Conservation (phyloP, 2,113 vertebrate genomes). For the Trinectes maculatus region DNA sequence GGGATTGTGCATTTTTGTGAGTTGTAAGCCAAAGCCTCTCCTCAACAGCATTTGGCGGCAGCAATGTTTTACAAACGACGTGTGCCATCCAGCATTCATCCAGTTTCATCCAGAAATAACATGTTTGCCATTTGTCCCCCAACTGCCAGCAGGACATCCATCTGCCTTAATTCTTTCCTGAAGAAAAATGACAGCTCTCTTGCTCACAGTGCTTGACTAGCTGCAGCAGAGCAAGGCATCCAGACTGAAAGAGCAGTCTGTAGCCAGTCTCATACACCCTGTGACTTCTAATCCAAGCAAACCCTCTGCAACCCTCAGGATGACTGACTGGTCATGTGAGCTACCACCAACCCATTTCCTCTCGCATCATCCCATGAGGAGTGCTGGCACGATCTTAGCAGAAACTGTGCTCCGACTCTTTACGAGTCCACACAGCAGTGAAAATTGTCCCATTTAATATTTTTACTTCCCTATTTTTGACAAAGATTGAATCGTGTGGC, state of each 20-base stretch:
- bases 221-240: constrained; percentile 6
- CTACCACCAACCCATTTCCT: constrained; percentile 54
- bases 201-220: constrained; percentile 11
- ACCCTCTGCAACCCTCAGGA: constrained; percentile 39
- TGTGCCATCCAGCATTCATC: neutral
- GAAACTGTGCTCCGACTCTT: constrained; percentile 18
- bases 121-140: neutral
- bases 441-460: constrained; percentile 17
- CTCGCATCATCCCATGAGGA: constrained; percentile 31
- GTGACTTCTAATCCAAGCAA: constrained; percentile 32
- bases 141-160: constrained; percentile 13
- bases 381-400: constrained; percentile 28
- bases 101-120: constrained; percentile 35
- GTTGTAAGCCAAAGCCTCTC: constrained; percentile 3
- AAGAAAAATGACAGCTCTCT: constrained; percentile 23
- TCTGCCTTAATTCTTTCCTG: constrained; percentile 20
- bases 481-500: constrained; percentile 3
- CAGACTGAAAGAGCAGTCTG: constrained; percentile 35
- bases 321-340: constrained; percentile 38
- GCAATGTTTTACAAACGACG: constrained; percentile 24
- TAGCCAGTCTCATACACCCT: constrained; percentile 6
- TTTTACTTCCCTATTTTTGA: constrained; percentile 6
- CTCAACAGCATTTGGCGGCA: constrained; percentile 2
- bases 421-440: constrained; percentile 12
- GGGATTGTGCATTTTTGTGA: constrained; percentile 19